phyloP scores from a whole-genome alignment of 2,113 vertebrate genomes.

The Bambusicola thoracicus region DNA sequence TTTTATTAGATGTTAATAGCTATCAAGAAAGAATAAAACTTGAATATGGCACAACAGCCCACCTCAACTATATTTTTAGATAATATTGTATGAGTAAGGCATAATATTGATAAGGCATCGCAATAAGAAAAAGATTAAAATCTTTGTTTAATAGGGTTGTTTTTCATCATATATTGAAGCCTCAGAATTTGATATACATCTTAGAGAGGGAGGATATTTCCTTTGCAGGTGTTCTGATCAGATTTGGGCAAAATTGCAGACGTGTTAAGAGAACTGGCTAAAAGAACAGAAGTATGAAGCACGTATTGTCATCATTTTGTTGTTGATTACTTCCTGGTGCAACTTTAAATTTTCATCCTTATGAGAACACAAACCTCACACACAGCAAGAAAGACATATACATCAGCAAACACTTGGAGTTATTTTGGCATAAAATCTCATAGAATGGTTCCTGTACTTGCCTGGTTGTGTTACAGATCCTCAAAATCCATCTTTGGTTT shows the following conservation, averaged over 20 bases:
- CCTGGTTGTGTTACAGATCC: not conserved
- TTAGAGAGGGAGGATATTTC: not conserved
- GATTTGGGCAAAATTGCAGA: not conserved
- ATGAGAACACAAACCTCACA: not conserved
- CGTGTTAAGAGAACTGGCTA: not conserved
- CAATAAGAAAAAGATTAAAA: conserved; percentile 19
- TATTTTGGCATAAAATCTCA: not conserved
- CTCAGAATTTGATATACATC: not conserved
- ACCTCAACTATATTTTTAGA: not conserved
- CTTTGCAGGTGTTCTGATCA: not conserved
- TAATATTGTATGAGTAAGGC: not conserved
- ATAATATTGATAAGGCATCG: conserved; percentile 16
- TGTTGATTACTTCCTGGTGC: not conserved
- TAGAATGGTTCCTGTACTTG: not conserved
- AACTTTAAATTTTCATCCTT: not conserved
- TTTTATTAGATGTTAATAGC: not conserved
- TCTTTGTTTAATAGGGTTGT: not conserved
- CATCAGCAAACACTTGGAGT: not conserved
- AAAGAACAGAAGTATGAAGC: not conserved
- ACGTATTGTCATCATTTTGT: not conserved
- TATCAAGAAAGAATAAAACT: not conserved
- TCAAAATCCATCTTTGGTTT: not conserved
- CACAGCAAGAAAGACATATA: not conserved
- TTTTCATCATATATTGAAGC: not conserved
- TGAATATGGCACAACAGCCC: not conserved